Conservation (phyloP, 1,140 invertebrate genomes). For the Pseudoatta argentina region DNA sequence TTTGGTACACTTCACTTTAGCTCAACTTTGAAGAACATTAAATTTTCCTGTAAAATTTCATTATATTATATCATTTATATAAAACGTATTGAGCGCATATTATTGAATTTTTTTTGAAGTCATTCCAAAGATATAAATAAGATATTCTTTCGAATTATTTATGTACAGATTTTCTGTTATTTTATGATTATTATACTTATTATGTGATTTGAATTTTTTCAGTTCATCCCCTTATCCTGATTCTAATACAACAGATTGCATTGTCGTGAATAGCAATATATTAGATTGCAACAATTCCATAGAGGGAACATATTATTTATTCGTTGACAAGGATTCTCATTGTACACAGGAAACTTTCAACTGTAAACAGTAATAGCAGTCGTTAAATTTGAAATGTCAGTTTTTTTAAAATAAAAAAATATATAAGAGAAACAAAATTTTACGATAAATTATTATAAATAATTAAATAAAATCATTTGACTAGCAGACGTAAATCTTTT, state of each 20-base stretch:
- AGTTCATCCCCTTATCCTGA: not conserved
- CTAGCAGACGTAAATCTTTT: not conserved
- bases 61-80: slow-evolving; percentile 10
- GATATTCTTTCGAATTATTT: not conserved
- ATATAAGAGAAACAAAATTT: not conserved
- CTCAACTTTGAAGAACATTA: not conserved
- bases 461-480: slow-evolving; percentile 4
- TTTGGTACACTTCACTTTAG: not conserved
- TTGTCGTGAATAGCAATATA: not conserved
- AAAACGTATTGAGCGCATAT: not conserved
- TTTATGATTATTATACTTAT: not conserved
- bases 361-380: not conserved
- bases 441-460: slow-evolving; percentile 9
- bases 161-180: not conserved
- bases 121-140: not conserved
- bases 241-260: not conserved
- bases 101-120: not conserved
- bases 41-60: not conserved
- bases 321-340: not conserved
- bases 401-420: not conserved
- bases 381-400: not conserved
- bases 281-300: not conserved
- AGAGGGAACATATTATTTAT: not conserved
- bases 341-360: not conserved
- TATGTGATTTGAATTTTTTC: not conserved